Evolutionary conservation across 2,113 vertebrate species (phyloP), one percentile per base, ranked within the genome.

Genomic region (Camelus bactrianus): DNA sequence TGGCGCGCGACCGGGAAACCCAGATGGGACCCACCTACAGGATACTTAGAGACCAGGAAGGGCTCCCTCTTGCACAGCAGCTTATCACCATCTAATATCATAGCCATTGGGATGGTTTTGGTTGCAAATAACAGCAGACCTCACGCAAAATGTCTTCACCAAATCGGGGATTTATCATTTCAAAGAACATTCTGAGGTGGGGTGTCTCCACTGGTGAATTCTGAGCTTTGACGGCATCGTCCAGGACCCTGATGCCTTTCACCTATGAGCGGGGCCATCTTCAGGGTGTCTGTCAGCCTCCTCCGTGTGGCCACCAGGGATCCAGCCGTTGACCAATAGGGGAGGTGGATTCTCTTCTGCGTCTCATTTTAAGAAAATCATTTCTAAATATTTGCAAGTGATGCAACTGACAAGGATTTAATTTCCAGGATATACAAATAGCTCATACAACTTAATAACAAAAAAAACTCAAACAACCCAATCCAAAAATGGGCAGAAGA

Each of bases 251-350:
- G 42, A 15, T 10, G 75, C 75, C 62, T 46, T 38, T n/a, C 24
- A 1, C 13, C 62, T 73, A 28, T 20, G 20, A 83, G n/a, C 35
- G 24, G 38, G 69, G 1, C 62, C 48, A 3, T 9, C 30, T 22
- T 52, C 46, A 0, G 1, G 1, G n/a, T 7, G n/a, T 50, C 3
- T 1, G 5, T 38, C 16, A 32, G 35, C 24, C 38, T 52, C 65
- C 52, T 64, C 76, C 1, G 13, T 14, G 4, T 22, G 69, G 80
- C 30, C 15, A 6, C 14, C 22, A 10, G 76, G 64, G 76, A 24
- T 50, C 81, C 85, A 26, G 85, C 28, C n/a, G n/a, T 3, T 48
- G 48, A 54, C 64, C 35, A 26, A 3, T 1, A 6, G 7, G 32
- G 38, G 11, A 32, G 58, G n/a, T 1, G 14, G 52, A 38, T 75